These are phyloP conservation scores for Drosophila hydei DNA, from an alignment of 1,140 invertebrate genomes.

Conservation along the genomic window DNA sequence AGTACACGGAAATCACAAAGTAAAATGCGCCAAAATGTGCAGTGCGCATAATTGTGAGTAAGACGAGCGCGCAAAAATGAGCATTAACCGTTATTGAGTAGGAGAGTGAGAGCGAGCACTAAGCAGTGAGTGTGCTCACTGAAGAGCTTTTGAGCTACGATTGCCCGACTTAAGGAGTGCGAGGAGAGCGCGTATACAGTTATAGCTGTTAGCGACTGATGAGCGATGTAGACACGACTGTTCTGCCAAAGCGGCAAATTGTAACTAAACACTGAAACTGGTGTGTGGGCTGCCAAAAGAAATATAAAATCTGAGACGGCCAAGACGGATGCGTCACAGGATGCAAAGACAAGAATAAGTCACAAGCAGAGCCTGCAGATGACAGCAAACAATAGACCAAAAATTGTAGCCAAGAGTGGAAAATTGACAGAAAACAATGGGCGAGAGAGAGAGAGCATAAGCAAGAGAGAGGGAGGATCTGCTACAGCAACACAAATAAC, in stretches of 20 bases:
- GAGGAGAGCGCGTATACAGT: background rate
- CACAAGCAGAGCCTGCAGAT: conserved; percentile 55
- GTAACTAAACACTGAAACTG: conserved; percentile 51
- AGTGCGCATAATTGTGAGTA: conserved; percentile 54
- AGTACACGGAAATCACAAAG: conserved; percentile 63
- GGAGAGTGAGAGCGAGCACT: background rate
- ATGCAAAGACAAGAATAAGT: conserved; percentile 26
- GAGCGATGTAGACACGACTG: conserved; percentile 42
- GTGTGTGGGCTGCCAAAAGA: conserved; percentile 25
- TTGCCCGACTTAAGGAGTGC: too few relatives aligned
- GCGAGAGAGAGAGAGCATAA: conserved; percentile 10
- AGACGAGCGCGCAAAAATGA: conserved; percentile 2
- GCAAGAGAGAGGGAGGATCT: conserved; percentile 47
- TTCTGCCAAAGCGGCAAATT: conserved; percentile 55
- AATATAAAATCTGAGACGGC: conserved; percentile 30
- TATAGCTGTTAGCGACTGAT: background rate
- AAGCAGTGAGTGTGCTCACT: background rate
- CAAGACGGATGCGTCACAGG: conserved; percentile 22
- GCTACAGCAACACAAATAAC: conserved; percentile 36
- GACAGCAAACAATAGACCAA: conserved; percentile 73
- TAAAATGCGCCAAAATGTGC: conserved; percentile 72
- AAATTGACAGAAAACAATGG: conserved; percentile 76
- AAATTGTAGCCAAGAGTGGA: conserved; percentile 73
- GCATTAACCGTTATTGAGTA: conserved; percentile 45
- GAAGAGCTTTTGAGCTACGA: background rate